Evolutionary conservation across 2,888 invertebrate genomes (phyloP), one percentile per base, ranked within the genome.

Genomic region (Dolomedes plantarius): DNA sequence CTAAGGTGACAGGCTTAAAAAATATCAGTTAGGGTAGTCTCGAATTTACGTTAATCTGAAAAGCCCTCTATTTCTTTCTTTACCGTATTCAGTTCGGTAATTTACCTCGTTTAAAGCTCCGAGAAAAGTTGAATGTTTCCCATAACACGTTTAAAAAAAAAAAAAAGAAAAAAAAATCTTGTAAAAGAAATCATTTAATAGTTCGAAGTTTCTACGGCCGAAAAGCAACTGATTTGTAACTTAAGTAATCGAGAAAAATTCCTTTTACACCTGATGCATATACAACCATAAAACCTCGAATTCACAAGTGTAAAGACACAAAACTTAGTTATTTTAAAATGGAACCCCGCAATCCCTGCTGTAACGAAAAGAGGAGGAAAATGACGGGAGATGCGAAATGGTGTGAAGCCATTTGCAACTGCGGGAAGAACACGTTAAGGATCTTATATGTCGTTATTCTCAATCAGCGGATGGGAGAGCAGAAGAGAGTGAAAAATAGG

Each of bases 271-370:
- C 16, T 13, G 41, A 46, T 46, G 2, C 41, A 16, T n/a, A n/a
- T 16, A 13, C 41, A 13, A 46, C 11, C 2, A 46, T 46, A 46
- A 46, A 13, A 46, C 16, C 16, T 3, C 6, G n/a, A 46, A 46
- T 46, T 46, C 41, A 46, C 41, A 46, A 46, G 41, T 46, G 41
- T 46, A 46, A 46, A 46, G 46, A 46, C 16, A 46, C 41, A 16
- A 46, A n/a, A 6, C 16, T 46, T 16, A 13, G 11, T 46, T 46
- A 46, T 46, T 46, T 46, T 46, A 46, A 46, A 46, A 46, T 16
- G 16, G 41, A 13, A 46, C 41, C 46, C 16, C 16, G 41, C 16
- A 46, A 16, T 16, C 7, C 16, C 41, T 2, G 41, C 16, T 16
- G 41, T 7, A 36, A n/a, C 36, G 6, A 11, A 36, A 36, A 36